phyloP scores from a whole-genome alignment of 2,113 vertebrate genomes.

The Australoheros scitulus region DNA sequence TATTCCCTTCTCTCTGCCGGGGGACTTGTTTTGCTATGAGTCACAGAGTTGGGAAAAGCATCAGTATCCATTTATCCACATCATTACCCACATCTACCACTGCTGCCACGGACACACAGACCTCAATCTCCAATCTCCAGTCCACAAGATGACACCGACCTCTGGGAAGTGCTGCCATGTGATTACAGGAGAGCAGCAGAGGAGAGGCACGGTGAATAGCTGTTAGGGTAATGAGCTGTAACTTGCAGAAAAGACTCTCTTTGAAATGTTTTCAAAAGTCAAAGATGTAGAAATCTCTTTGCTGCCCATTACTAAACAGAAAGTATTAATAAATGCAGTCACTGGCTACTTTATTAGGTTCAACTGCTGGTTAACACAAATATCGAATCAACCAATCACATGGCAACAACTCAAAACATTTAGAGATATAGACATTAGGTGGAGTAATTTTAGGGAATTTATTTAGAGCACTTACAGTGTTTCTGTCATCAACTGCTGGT shows the following conservation, averaged over 20 bases:
- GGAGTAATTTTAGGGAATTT: no score
- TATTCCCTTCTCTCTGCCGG: background rate
- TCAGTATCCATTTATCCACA: conserved; percentile 68
- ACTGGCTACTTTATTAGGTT: background rate
- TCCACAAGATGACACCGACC: conserved; percentile 38
- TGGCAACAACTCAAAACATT: background rate
- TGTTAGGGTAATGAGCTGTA: background rate
- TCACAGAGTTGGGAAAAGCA: conserved; percentile 41
- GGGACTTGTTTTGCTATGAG: conserved; percentile 34
- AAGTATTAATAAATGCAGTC: background rate
- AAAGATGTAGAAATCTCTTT: background rate
- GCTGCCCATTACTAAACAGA: background rate
- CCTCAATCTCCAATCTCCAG: conserved; percentile 19
- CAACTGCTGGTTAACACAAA: background rate
- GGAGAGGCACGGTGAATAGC: background rate
- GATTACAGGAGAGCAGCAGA: conserved; percentile 21
- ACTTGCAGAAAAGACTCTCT: background rate
- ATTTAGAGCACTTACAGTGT: no score
- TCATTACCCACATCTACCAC: conserved; percentile 56
- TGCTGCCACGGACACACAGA: conserved; percentile 14
- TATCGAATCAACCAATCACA: background rate
- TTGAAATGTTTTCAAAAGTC: background rate
- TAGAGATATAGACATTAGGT: background rate
- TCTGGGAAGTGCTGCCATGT: conserved; percentile 28
- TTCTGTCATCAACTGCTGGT: no score